Conservation (phyloP, 2,888 invertebrate genomes). For the Platycheirus rosarum region DNA sequence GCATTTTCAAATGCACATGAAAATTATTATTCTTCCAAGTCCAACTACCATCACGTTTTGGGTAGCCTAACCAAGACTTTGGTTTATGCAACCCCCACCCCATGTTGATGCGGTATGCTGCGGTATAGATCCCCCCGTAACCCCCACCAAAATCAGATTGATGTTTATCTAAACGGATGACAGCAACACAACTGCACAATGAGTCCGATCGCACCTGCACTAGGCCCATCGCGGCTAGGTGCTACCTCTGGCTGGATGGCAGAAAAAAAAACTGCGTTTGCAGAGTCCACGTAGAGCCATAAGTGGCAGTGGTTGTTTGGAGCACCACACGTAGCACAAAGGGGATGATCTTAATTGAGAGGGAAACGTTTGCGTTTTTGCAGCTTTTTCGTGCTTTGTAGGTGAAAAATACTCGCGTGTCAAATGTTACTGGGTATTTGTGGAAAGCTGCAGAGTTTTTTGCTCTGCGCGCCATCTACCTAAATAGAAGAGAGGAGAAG, state of each 20-base stretch:
- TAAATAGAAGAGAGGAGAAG: slow-evolving; percentile 6
- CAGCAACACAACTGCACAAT: slow-evolving; percentile 56
- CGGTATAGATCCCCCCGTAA: slow-evolving; percentile 47
- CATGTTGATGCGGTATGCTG: slow-evolving; percentile 10
- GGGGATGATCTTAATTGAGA: slow-evolving; percentile 67
- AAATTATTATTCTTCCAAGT: slow-evolving; percentile 57
- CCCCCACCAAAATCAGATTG: slow-evolving; percentile 30
- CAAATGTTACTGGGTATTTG: slow-evolving; percentile 69
- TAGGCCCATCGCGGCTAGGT: neutral
- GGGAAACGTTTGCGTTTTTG: slow-evolving; percentile 58
- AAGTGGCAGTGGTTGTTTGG: slow-evolving; percentile 12
- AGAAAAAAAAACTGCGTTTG: slow-evolving; percentile 17
- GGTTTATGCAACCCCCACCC: slow-evolving; percentile 18
- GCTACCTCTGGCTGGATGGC: slow-evolving; percentile 16
- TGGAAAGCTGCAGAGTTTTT: slow-evolving; percentile 30
- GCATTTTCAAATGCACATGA: slow-evolving; percentile 69
- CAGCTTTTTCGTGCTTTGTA: slow-evolving; percentile 46
- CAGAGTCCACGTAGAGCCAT: neutral
- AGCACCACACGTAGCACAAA: slow-evolving; percentile 23
- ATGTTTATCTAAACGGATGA: slow-evolving; percentile 64
- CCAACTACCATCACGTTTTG: neutral
- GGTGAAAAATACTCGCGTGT: slow-evolving; percentile 64
- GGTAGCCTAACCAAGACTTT: neutral
- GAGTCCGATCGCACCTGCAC: slow-evolving; percentile 65
- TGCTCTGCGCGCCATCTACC: neutral